Conservation (phyloP, 2,113 vertebrate species). For the Prionailurus bengalensis region DNA sequence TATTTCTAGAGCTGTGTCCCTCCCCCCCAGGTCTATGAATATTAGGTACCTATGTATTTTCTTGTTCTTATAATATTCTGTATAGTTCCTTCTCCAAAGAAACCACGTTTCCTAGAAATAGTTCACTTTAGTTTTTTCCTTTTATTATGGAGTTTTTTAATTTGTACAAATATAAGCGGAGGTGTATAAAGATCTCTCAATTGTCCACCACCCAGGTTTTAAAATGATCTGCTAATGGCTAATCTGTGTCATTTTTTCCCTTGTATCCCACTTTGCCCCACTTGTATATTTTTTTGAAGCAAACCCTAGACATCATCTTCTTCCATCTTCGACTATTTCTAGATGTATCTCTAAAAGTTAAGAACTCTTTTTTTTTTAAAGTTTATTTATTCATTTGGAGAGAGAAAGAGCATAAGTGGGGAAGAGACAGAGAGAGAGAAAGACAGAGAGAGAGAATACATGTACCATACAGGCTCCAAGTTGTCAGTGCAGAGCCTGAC, state of each 20-base stretch:
- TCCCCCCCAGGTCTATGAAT: background rate
- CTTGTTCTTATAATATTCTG: conserved; percentile 2
- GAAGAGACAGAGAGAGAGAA: too few species aligned
- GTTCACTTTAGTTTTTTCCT: conserved; percentile 5
- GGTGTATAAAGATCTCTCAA: background rate
- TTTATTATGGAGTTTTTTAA: background rate
- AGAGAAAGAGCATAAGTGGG: too few species aligned
- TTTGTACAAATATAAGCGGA: background rate
- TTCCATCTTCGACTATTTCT: background rate
- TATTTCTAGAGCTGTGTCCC: background rate
- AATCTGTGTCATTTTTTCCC: background rate
- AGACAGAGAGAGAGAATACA: too few species aligned
- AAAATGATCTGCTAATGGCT: background rate
- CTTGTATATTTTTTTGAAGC: background rate
- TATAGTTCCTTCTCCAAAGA: background rate
- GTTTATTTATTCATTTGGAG: too few species aligned
- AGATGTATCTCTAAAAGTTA: background rate
- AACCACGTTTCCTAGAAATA: background rate
- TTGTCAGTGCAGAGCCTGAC: too few species aligned
- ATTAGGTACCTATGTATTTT: background rate
- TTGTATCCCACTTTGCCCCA: background rate
- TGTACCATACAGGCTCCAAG: too few species aligned
- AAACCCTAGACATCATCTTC: background rate
- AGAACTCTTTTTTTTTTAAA: background rate
- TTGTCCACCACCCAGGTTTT: background rate